phyloP scores from a whole-genome alignment of 2,888 invertebrate species.

The Arrhopalites spinosus region DNA sequence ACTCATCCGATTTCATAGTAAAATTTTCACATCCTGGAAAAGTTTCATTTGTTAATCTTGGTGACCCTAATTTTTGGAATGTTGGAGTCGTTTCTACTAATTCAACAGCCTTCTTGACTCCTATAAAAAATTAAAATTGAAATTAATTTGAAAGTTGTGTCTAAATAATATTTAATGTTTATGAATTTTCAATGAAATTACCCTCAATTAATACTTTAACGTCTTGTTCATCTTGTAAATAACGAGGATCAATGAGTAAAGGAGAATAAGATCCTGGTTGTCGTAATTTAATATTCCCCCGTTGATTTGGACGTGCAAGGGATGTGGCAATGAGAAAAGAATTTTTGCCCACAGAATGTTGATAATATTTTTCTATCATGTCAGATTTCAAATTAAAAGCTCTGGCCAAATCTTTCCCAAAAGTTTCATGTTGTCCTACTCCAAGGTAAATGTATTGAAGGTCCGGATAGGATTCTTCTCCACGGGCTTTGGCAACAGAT shows the following conservation, averaged over 20 bases:
- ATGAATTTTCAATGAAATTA: neutral
- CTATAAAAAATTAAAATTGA: neutral
- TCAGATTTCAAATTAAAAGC: constrained; percentile 44
- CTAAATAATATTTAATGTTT: neutral
- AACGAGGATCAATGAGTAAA: constrained; percentile 46
- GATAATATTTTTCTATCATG: constrained; percentile 38
- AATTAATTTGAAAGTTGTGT: neutral
- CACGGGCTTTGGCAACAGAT: constrained; percentile 40
- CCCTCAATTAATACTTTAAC: constrained; percentile 43
- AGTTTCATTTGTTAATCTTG: constrained; percentile 37
- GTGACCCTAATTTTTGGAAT: constrained; percentile 37
- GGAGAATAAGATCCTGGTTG: constrained; percentile 32
- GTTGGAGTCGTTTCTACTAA: constrained; percentile 45
- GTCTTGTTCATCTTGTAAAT: constrained; percentile 48
- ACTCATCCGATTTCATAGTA: constrained; percentile 65
- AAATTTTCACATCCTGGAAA: constrained; percentile 52
- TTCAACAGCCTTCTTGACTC: constrained; percentile 45
- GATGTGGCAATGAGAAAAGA: constrained; percentile 43
- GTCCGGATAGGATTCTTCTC: constrained; percentile 47
- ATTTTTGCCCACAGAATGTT: constrained; percentile 41
- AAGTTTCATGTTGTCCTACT: constrained; percentile 39
- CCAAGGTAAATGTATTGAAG: constrained; percentile 43
- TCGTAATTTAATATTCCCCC: constrained; percentile 42
- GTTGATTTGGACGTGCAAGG: constrained; percentile 41
- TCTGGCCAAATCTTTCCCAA: constrained; percentile 38